Base-by-base conservation (phyloP, 1,140 invertebrate species). In the Leptestheria dahalacensis region DNA sequence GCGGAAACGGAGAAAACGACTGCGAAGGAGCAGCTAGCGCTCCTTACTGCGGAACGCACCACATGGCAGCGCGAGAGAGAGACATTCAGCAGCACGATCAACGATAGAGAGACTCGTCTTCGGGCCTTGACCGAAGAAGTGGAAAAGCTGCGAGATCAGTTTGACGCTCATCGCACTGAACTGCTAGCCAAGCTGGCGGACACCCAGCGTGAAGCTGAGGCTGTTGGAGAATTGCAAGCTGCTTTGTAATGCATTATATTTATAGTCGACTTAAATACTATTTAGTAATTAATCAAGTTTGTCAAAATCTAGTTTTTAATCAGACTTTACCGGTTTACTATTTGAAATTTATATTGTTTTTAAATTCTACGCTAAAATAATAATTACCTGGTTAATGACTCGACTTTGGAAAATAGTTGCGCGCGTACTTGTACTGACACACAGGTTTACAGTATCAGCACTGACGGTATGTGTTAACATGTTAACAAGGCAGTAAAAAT, bases 41-140 rank as follows among this genome's bases (percentile, higher is more conserved):
- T 41, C 33, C 6, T 9, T 41, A 41, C 33, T 29, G 20, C 53
- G 41, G 15, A 56, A 28, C 58, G 47, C 28, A 33, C 25, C 26
- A 52, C 1, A 29, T 20, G 49, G 9, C 24, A 48, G 11, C 50
- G 9, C 4, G 60, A 61, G 18, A 28, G 48, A 18, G 53, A 47
- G 3, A 6, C 25, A 48, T 57, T 41, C 33, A 48, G 26, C 33
- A 28, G 25, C 18, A 55, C 21, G 24, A 52, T 60, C 28, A 25
- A 20, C 21, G 58, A 60, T 15, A 51, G 54, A 15, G 52, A 57
- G 6, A 20, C n/a, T 11, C 24, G 24, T 4, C 26, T 62, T 21
- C 57, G 23, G 20, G 18, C 54, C 15, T 15, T 60, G 18, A 52
- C 29, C 41, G 70, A 73, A 60, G 77, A 79, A 63, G 64, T 80